Base-by-base conservation (phyloP, 2,797 vertebrate species). In the Chelmon rostratus region DNA sequence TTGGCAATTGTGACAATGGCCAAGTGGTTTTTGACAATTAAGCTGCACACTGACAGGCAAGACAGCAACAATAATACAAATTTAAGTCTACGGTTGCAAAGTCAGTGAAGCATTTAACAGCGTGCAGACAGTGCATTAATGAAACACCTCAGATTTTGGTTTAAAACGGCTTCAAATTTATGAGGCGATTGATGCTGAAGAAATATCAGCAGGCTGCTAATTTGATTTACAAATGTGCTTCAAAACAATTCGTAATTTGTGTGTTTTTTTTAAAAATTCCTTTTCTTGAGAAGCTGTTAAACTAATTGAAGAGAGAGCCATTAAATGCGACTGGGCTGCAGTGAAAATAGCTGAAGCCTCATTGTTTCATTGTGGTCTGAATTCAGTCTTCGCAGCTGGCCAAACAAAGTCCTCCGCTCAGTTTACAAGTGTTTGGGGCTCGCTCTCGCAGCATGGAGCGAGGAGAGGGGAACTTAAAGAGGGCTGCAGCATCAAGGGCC, bases 351-450 rank as follows among this genome's bases (percentile, higher is more conserved):
- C 5, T 53, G 3, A 73, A 78, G 25, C 13, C 68, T 25, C 66
- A 58, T 81, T 69, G 64, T 70, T 76, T 85, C 52, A 53, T 33
- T 84, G 75, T 28, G 68, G 78, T 81, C 33, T 82, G 58, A 69
- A 37, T 40, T 67, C 11, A 19, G 44, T 42, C 49, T 50, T 54
- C 33, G 23, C 50, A 42, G 50, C 67, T 53, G 44, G 50, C 53
- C 70, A 78, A 66, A 59, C 31, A 68, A 76, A 68, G 23, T 70
- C 44, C 18, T 59, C 23, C 37, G 28, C 66, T 66, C 47, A 57
- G 58, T 11, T 40, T 62, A 50, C 64, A 75, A 49, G 33, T 13
- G 65, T 28, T 68, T 61, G 38, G 12, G 49, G 31, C 46, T 63
- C 28, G 28, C 3, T 37, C 18, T 54, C 40, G 59, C 13, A 59